These are phyloP conservation scores for Rousettus madagascariensis DNA, from an alignment of 2,797 vertebrate genomes.

Conservation along the genomic window DNA sequence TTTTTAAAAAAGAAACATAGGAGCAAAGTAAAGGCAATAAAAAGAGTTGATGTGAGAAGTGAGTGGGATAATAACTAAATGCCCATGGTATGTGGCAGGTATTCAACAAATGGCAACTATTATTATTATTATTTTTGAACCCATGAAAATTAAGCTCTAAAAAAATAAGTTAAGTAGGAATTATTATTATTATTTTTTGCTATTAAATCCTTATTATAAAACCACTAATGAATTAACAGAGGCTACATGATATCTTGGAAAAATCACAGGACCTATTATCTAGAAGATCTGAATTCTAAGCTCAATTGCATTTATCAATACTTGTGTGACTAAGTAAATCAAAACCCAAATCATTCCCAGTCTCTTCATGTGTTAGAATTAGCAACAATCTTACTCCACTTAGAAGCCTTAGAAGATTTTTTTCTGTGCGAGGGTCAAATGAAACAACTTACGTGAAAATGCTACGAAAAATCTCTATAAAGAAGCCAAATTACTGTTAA, in stretches of 20 bases:
- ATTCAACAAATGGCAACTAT: neutral
- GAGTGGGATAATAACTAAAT: neutral
- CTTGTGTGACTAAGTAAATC: neutral
- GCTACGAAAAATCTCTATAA: neutral
- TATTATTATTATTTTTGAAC: neutral
- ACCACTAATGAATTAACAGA: neutral
- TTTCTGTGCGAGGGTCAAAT: neutral
- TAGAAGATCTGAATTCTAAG: neutral
- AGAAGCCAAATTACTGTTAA: neutral
- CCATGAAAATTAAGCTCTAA: neutral
- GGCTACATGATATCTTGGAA: neutral
- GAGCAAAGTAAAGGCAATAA: neutral
- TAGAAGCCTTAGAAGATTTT: neutral
- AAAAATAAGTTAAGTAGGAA: neutral
- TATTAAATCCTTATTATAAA: neutral
- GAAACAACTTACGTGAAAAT: neutral
- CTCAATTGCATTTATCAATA: neutral
- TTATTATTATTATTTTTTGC: neutral
- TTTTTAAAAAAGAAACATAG: neutral
- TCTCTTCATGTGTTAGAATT: neutral
- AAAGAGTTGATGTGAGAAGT: neutral
- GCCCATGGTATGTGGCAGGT: neutral
- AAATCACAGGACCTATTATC: neutral
- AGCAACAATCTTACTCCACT: neutral
- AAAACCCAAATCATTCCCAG: neutral